Base-by-base conservation (phyloP, 2,113 vertebrate genomes). In the Ahaetulla prasina region DNA sequence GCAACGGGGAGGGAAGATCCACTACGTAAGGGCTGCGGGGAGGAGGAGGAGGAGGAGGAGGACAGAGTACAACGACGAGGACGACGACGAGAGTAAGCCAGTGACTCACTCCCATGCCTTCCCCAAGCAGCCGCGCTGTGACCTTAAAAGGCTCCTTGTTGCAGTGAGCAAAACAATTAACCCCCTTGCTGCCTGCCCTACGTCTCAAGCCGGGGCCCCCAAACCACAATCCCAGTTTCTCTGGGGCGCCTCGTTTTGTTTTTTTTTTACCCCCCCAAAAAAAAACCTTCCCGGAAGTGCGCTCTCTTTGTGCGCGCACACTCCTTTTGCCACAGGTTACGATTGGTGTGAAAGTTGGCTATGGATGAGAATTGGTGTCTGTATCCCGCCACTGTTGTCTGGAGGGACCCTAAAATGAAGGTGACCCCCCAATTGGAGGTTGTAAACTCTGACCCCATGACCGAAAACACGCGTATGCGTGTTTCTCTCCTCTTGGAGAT, bases 131-230 rank as follows among this genome's bases (percentile, higher is more conserved):
- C 49, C n/a, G 9, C n/a, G 9, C 68, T 68, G 52, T 93, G 87
- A 93, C 93, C 90, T 89, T 89, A 93, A 93, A 91, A 85, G 87
- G 87, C 87, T 86, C 87, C 93, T 47, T 85, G 55, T 8, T 47
- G 6, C 87, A 89, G 80, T 20, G 54, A 60, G 12, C 57, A 27
- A 27, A 57, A 20, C n/a, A 4, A 49, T 89, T 93, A 86, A 89
- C 87, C 90, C 88, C 80, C 3, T 16, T n/a, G 55, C 18, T 30
- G 16, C n/a, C 1, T 45, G 43, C 3, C 30, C 11, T 10, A 2
- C 11, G 39, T 88, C 63, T 8, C 6, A 5, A 18, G 22, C 8
- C 9, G 0, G 0, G 8, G 20, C 50, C 39, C 12, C 7, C 4
- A 12, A 45, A 53, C 27, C 16, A 47, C 11, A 45, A n/a, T 16